Evolutionary conservation across 2,888 invertebrate species (phyloP).

Genomic region (Andrena bucephala): DNA sequence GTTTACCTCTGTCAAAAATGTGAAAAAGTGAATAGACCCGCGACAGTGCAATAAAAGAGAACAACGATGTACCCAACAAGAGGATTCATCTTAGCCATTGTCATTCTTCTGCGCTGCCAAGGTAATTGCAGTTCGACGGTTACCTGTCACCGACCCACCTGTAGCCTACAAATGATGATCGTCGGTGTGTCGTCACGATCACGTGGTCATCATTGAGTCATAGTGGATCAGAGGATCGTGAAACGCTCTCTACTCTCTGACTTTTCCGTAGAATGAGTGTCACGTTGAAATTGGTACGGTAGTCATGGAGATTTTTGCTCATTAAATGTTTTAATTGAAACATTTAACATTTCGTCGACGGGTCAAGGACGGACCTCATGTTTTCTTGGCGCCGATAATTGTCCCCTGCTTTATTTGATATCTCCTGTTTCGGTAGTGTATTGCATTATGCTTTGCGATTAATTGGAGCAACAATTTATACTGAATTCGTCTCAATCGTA

Average conservation of each 20-base stretch:
- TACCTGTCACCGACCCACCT: conserved; percentile 32
- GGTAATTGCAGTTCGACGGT: conserved; percentile 52
- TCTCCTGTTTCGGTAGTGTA: no score
- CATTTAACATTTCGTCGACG: no score
- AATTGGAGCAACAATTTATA: no score
- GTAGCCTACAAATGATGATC: not conserved
- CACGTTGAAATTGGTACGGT: not conserved
- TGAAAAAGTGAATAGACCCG: conserved; percentile 15
- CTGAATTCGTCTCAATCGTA: no score
- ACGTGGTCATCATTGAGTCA: conserved; percentile 68
- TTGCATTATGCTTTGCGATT: no score
- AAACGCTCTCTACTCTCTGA: conserved; percentile 29
- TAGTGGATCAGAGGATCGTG: not conserved
- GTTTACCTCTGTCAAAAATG: conserved; percentile 19
- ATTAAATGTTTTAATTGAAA: not conserved
- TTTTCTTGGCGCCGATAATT: no score
- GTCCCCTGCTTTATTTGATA: no score
- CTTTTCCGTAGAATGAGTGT: not conserved
- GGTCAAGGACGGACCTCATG: no score
- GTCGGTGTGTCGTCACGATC: conserved; percentile 55
- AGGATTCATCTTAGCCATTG: conserved; percentile 1
- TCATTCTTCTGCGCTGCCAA: conserved; percentile 36
- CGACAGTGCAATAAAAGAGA: not conserved
- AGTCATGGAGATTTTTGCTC: not conserved
- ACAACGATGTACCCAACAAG: conserved; percentile 32